A percentile compares a stretch with the other conserved stretches of the same genome.
phyloP scores from a whole-genome alignment of 2,888 invertebrate species.

The Tolmerus cingulatus region DNA sequence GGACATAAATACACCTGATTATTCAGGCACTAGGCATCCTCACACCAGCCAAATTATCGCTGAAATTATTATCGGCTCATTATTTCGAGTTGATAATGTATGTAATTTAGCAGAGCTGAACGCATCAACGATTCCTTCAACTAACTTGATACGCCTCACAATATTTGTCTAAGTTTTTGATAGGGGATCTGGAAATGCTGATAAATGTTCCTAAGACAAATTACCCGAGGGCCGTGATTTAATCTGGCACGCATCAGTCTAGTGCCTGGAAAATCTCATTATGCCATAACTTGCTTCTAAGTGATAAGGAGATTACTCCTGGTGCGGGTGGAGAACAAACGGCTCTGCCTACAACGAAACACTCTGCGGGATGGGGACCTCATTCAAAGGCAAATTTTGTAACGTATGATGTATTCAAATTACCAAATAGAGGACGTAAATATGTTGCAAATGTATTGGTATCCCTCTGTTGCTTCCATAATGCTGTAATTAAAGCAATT shows the following conservation, averaged over 20 bases:
- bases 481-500: not conserved
- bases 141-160: not conserved
- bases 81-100: not conserved
- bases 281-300: not conserved
- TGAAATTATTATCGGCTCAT: not conserved
- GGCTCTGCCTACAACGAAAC: not conserved
- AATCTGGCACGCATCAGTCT: not conserved
- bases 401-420: not conserved
- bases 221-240: not conserved
- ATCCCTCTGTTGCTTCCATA: not conserved
- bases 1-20: not conserved
- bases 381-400: not conserved
- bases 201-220: not conserved
- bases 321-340: not conserved
- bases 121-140: not conserved
- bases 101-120: not conserved
- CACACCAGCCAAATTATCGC: not conserved
- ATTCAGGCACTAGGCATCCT: not conserved
- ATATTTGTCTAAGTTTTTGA: not conserved
- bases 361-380: not conserved
- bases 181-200: not conserved
- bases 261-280: not conserved
- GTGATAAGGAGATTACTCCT: not conserved
- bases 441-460: not conserved
- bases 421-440: not conserved